Conservation (phyloP, 2,888 invertebrate genomes). For the Tineola bisselliella region DNA sequence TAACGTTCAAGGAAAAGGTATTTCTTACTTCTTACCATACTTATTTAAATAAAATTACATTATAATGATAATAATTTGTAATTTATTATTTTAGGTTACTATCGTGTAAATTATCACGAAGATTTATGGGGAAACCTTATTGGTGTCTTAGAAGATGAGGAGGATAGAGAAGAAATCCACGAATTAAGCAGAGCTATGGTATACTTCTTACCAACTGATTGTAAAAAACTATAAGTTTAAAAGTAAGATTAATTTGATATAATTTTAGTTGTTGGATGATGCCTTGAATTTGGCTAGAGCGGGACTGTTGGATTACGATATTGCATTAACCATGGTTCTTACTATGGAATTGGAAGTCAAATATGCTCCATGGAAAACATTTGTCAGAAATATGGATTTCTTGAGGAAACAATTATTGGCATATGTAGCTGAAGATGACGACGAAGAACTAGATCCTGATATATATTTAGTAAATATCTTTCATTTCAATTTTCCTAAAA, state of each 20-base stretch:
- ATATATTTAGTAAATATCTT: slow-evolving; percentile 41
- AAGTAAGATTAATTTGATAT: neutral
- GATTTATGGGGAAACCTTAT: slow-evolving; percentile 73
- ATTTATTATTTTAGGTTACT: slow-evolving; percentile 53
- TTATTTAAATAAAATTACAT: neutral
- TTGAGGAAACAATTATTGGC: slow-evolving; percentile 40
- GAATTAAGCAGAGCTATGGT: slow-evolving; percentile 74
- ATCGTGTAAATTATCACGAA: slow-evolving; percentile 75
- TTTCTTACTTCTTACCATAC: slow-evolving; percentile 5
- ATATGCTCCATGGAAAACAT: slow-evolving; percentile 77
- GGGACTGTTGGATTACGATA: slow-evolving; percentile 69
- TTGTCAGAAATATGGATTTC: slow-evolving; percentile 54
- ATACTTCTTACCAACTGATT: slow-evolving; percentile 19
- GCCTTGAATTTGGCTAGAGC: slow-evolving; percentile 75
- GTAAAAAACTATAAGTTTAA: neutral
- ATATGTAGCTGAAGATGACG: slow-evolving; percentile 27
- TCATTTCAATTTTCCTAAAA: neutral
- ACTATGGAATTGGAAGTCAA: slow-evolving; percentile 77
- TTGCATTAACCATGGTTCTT: slow-evolving; percentile 73
- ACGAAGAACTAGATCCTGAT: slow-evolving; percentile 41
- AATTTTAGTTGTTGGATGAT: slow-evolving; percentile 78
- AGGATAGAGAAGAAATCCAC: slow-evolving; percentile 67
- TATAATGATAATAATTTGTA: neutral
- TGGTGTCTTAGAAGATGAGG: slow-evolving; percentile 61
- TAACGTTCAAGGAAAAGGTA: slow-evolving; percentile 56